A percentile compares a stretch with the other conserved stretches of the same genome.
These are phyloP conservation scores for Antitype chi DNA, from an alignment of 2,888 invertebrate species.

Conservation along the genomic window DNA sequence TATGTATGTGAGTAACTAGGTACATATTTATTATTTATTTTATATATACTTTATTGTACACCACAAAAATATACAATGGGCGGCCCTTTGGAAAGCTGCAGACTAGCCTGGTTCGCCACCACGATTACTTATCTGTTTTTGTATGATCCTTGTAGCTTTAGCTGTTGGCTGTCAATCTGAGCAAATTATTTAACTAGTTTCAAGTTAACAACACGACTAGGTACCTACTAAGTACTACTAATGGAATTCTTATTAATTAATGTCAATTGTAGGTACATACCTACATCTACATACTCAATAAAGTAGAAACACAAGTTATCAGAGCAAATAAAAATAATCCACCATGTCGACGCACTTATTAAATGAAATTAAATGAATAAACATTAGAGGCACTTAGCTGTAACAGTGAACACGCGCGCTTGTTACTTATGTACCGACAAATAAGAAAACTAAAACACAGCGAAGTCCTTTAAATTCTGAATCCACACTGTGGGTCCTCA, in stretches of 20 bases:
- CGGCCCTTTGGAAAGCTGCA: not conserved
- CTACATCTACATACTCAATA: not conserved
- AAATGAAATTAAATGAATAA: constrained; percentile 22
- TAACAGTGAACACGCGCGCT: not conserved
- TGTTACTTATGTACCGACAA: constrained; percentile 12
- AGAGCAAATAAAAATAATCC: not conserved
- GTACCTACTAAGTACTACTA: not conserved
- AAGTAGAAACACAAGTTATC: not conserved
- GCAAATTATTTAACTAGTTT: not conserved
- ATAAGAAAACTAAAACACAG: constrained; percentile 18
- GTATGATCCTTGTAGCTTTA: not conserved
- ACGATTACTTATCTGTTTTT: not conserved
- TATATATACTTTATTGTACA: too few species aligned
- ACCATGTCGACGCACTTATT: not conserved
- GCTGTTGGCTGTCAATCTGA: too few species aligned
- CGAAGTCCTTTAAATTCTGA: constrained; percentile 16
- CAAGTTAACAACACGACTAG: not conserved
- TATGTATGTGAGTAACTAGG: not conserved
- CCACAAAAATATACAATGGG: too few species aligned
- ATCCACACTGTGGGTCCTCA: constrained; percentile 17
- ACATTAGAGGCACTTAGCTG: constrained; percentile 3
- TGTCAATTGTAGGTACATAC: not conserved
- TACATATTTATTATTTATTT: too few species aligned
- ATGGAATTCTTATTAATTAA: not conserved
- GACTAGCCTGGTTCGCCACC: not conserved